Evolutionary conservation across 2,888 invertebrate species (phyloP).

Genomic region (Nesidiocoris tenuis): DNA sequence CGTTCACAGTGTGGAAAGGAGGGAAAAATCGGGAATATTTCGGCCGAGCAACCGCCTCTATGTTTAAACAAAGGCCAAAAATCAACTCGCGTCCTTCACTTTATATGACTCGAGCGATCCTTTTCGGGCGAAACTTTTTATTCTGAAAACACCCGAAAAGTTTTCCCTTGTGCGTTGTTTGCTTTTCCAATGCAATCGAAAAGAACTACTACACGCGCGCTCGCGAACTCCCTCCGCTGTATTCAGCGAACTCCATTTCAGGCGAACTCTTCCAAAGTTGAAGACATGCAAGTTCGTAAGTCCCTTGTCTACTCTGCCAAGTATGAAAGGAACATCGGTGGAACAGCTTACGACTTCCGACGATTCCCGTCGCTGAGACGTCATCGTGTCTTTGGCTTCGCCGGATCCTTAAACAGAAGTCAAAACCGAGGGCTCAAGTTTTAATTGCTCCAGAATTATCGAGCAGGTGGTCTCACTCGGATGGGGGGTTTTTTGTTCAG

Average conservation of each 20-base stretch:
- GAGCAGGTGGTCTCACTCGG: conserved; percentile 12
- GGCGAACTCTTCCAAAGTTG: conserved; percentile 3
- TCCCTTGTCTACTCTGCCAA: too few species aligned
- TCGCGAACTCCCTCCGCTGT: background rate
- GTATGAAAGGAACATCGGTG: background rate
- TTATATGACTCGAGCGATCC: background rate
- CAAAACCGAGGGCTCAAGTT: conserved; percentile 8
- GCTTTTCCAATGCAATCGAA: background rate
- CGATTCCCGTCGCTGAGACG: background rate
- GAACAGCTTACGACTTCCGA: background rate
- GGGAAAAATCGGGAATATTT: too few species aligned
- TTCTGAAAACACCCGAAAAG: background rate
- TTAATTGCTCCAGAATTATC: conserved; percentile 32
- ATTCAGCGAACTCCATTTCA: background rate
- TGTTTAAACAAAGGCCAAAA: background rate
- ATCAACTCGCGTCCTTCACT: background rate
- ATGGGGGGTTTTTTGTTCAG: background rate
- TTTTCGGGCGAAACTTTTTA: background rate
- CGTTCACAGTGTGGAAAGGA: too few species aligned
- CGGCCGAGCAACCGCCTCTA: too few species aligned
- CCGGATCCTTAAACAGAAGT: background rate
- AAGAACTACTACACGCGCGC: background rate
- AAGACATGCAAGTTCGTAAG: conserved; percentile 2
- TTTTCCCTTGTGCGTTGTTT: background rate
- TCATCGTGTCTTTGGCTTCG: conserved; percentile 4